Conservation (phyloP, 2,113 vertebrate species). For the Dinomys branickii region DNA sequence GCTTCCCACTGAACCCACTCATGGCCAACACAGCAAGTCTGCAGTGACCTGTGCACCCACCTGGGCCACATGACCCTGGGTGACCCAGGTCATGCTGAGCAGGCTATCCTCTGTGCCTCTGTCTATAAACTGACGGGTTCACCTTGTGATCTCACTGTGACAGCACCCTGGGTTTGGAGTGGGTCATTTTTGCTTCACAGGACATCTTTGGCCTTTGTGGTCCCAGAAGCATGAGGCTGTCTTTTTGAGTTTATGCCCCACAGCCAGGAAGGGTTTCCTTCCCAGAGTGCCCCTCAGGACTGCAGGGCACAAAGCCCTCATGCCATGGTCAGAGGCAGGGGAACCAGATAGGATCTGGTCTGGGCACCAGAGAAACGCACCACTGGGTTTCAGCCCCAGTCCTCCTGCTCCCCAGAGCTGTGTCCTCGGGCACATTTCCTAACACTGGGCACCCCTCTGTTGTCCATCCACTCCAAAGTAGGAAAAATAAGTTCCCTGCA, state of each 20-base stretch:
- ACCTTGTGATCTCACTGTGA: background rate
- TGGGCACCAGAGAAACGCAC: rapidly evolving
- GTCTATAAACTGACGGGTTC: background rate
- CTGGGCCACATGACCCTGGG: no score
- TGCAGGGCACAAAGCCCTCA: no score
- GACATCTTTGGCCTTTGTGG: background rate
- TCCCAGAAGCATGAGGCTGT: background rate
- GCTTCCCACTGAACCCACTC: background rate
- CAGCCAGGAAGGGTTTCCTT: background rate
- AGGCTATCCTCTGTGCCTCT: background rate
- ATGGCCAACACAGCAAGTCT: rapidly evolving
- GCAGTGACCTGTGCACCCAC: background rate
- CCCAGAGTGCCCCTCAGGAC: background rate
- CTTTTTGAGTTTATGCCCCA: background rate
- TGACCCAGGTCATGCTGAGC: background rate
- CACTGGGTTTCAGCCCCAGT: background rate
- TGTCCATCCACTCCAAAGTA: background rate
- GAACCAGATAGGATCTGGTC: background rate
- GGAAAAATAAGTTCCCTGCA: rapidly evolving
- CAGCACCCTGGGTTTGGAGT: background rate
- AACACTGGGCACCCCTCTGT: background rate
- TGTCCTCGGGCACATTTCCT: background rate
- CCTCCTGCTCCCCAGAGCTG: background rate
- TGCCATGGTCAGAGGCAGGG: background rate
- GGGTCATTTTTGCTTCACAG: background rate